A percentile compares a stretch with the other conserved stretches of the same genome.
phyloP scores from a whole-genome alignment of 2,113 vertebrate species.

The Amblyornis subalaris region DNA sequence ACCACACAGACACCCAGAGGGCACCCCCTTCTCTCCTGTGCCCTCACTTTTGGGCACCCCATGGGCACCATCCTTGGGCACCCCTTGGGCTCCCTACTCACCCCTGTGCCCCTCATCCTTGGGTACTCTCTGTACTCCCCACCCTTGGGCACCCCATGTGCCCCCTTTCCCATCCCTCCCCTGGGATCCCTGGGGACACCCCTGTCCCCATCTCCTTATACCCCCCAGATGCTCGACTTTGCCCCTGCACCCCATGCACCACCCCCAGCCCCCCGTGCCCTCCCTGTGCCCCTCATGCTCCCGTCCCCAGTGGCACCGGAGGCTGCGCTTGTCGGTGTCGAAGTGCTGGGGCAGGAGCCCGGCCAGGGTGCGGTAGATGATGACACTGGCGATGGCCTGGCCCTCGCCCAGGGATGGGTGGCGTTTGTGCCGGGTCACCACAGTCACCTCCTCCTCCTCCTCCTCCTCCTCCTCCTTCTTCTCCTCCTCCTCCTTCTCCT shows the following conservation, averaged over 20 bases:
- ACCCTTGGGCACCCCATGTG: background rate
- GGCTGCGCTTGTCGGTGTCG: conserved; percentile 90
- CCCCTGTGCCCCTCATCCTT: background rate
- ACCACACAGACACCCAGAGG: background rate
- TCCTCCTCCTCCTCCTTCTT: background rate
- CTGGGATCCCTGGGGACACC: background rate
- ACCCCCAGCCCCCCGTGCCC: background rate
- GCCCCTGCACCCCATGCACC: background rate
- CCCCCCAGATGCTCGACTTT: too few species aligned
- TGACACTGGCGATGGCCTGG: conserved; percentile 87
- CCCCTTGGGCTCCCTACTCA: background rate
- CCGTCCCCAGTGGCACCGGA: conserved; percentile 71
- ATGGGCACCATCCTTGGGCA: background rate
- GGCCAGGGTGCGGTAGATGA: conserved; percentile 91
- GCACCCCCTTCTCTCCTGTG: background rate
- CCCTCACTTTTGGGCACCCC: background rate
- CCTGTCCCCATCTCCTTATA: background rate
- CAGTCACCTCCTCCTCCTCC: conserved; percentile 47
- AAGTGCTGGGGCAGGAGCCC: conserved; percentile 86
- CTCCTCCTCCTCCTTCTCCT: background rate
- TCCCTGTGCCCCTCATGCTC: background rate
- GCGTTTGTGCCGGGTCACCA: conserved; percentile 72
- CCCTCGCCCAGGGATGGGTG: conserved; percentile 77
- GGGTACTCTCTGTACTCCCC: background rate
- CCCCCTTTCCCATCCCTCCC: background rate